A percentile compares a stretch with the other conserved stretches of the same genome.
Evolutionary conservation across 37 sponge, comb jelly and placozoan species (phyloP).

Genomic region (Mnemiopsis leidyi): DNA sequence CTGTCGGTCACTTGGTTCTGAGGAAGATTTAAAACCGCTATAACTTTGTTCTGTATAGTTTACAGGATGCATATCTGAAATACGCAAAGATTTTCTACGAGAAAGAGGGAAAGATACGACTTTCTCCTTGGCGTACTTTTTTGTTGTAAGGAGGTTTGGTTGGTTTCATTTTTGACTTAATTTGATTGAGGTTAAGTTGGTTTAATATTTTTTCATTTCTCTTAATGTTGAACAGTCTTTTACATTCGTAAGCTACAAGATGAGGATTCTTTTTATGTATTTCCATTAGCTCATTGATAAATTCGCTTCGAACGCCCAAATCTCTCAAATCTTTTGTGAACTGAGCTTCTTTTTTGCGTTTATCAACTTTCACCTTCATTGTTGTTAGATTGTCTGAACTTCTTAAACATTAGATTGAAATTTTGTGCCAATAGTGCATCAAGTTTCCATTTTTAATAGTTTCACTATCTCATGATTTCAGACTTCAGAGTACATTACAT

Average conservation of each 20-base stretch:
- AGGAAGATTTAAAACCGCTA: too few species aligned
- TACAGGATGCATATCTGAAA: background rate
- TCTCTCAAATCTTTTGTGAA: background rate
- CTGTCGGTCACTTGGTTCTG: too few species aligned
- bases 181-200: background rate
- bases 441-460: too few species aligned
- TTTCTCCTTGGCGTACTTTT: too few species aligned
- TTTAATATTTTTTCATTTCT: background rate
- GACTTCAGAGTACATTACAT: background rate
- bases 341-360: background rate
- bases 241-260: background rate
- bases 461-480: too few species aligned
- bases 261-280: background rate
- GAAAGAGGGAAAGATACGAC: too few species aligned
- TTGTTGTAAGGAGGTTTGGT: too few species aligned
- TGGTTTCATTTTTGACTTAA: background rate
- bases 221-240: background rate
- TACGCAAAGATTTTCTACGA: background rate
- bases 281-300: background rate
- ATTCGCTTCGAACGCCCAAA: background rate
- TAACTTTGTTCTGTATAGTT: too few species aligned
- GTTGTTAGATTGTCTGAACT: too few species aligned
- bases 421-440: too few species aligned
- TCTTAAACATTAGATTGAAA: too few species aligned
- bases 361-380: too few species aligned